Evolutionary conservation across 1,140 invertebrate genomes (phyloP).

Genomic region (Drosophila triauraria): DNA sequence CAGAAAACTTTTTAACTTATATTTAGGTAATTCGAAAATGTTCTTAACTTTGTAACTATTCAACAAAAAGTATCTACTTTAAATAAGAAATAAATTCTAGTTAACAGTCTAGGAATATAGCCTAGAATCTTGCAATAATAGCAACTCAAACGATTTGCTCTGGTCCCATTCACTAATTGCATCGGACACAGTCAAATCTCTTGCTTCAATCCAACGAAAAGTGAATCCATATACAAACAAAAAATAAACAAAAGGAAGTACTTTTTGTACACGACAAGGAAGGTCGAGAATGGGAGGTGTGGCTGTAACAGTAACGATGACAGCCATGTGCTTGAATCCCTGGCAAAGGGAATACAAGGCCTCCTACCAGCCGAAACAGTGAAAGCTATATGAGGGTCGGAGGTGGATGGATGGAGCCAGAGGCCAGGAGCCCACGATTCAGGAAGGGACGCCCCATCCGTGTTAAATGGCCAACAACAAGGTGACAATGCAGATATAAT

Average conservation of each 20-base stretch:
- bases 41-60: too few species aligned
- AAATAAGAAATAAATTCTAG: too few species aligned
- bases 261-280: constrained; percentile 32
- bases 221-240: constrained; percentile 43
- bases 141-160: constrained; percentile 18
- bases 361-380: constrained; percentile 3
- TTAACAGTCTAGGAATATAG: background rate
- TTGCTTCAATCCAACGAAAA: constrained; percentile 9
- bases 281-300: constrained; percentile 19
- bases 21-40: background rate
- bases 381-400: constrained; percentile 10
- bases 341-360: constrained; percentile 36
- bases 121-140: background rate
- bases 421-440: background rate
- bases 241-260: constrained; percentile 13
- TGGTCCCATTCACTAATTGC: constrained; percentile 57
- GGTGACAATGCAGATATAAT: constrained; percentile 82
- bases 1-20: background rate
- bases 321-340: constrained; percentile 47
- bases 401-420: background rate
- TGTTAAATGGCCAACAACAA: constrained; percentile 79
- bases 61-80: background rate
- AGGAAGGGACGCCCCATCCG: constrained; percentile 34
- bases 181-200: constrained; percentile 24
- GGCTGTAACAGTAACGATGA: constrained; percentile 42